These are phyloP conservation scores for Volucella inanis DNA, from an alignment of 2,888 invertebrate genomes.

Conservation along the genomic window DNA sequence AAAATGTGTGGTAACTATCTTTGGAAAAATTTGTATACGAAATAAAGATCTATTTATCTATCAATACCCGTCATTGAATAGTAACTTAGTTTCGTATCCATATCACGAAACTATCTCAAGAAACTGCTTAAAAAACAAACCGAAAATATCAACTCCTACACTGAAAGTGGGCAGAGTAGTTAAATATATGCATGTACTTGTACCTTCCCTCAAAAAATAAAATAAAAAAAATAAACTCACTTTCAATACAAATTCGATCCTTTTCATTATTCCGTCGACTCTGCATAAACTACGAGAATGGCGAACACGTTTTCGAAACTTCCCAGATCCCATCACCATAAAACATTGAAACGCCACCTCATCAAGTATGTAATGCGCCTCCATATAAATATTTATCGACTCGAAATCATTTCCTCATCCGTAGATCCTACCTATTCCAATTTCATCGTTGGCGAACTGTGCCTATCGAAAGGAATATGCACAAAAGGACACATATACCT, in stretches of 20 bases:
- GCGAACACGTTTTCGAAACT: too few relatives aligned
- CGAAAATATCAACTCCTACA: too few relatives aligned
- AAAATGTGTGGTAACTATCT: too few relatives aligned
- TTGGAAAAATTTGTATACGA: too few relatives aligned
- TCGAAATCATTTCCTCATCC: constrained; percentile 35
- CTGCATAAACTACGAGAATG: too few relatives aligned
- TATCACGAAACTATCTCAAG: too few relatives aligned
- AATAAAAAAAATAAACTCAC: constrained; percentile 26
- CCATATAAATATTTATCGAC: constrained; percentile 15
- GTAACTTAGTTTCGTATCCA: too few relatives aligned
- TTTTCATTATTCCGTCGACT: constrained; percentile 15
- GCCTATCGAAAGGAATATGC: constrained; percentile 29
- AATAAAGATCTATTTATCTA: too few relatives aligned
- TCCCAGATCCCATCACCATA: not conserved
- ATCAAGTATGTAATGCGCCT: constrained; percentile 31
- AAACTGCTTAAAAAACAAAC: too few relatives aligned
- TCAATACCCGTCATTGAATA: too few relatives aligned
- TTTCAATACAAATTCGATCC: constrained; percentile 19
- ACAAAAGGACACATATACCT: constrained; percentile 8
- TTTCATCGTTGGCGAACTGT: not conserved
- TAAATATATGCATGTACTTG: too few relatives aligned
- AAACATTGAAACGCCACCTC: constrained; percentile 20
- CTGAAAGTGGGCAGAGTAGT: too few relatives aligned
- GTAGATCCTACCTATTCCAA: constrained; percentile 1
- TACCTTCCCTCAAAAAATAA: not conserved